Conservation (phyloP, 1,140 invertebrate species). For the Helicoverpa armigera region DNA sequence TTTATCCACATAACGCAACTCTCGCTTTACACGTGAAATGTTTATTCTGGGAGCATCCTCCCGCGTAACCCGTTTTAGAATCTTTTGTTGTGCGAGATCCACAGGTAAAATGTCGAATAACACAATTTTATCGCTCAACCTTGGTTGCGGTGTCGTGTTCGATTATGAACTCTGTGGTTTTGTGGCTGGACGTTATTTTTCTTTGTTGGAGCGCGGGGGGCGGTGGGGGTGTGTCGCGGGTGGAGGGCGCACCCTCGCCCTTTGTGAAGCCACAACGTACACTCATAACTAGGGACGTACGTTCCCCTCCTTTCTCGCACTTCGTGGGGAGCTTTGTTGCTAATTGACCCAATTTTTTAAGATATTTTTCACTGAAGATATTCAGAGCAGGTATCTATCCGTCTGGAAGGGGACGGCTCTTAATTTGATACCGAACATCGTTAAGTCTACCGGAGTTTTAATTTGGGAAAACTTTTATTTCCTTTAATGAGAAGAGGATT, state of each 20-base stretch:
- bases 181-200: conserved; percentile 54
- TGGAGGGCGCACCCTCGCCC: conserved; percentile 73
- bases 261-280: conserved; percentile 68
- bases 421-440: conserved; percentile 67
- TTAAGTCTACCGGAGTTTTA: conserved; percentile 58
- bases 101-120: conserved; percentile 70
- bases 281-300: conserved; percentile 62
- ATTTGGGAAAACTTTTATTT: conserved; percentile 43
- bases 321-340: conserved; percentile 69
- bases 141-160: conserved; percentile 41
- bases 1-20: conserved; percentile 53
- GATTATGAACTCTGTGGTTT: conserved; percentile 61
- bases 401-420: conserved; percentile 58
- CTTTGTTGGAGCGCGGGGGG: conserved; percentile 21
- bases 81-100: conserved; percentile 69
- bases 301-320: conserved; percentile 65
- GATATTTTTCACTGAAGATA: conserved; percentile 63
- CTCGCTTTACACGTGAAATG: conserved; percentile 56
- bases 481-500: conserved; percentile 42
- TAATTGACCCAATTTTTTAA: conserved; percentile 83
- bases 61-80: conserved; percentile 67
- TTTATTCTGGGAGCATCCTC: conserved; percentile 63
- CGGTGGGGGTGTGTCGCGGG: conserved; percentile 64
- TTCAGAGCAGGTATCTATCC: conserved; percentile 40
- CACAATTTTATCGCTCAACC: conserved; percentile 65